These are phyloP conservation scores for Intellagama lesueurii DNA, from an alignment of 2,797 vertebrate genomes.

Conservation along the genomic window DNA sequence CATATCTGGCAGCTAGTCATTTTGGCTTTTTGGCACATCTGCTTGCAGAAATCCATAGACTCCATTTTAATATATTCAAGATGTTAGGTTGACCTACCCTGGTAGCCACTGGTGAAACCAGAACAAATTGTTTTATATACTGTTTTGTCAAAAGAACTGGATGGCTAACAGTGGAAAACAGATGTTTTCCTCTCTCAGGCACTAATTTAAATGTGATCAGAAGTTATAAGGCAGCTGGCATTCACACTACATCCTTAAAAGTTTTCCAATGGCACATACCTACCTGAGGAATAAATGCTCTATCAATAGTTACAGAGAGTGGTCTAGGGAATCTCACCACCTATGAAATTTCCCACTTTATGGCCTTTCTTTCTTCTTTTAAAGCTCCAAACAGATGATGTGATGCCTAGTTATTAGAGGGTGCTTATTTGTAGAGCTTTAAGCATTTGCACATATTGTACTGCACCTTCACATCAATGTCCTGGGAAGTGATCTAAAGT, in stretches of 20 bases:
- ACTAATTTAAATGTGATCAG: constrained; percentile 44
- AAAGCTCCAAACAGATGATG: background rate
- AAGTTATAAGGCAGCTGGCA: background rate
- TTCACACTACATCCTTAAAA: background rate
- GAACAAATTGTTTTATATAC: constrained; percentile 40
- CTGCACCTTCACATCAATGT: background rate
- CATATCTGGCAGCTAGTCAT: constrained; percentile 49
- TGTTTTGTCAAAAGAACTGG: constrained; percentile 27
- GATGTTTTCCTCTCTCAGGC: constrained; percentile 16
- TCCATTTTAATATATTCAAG: constrained; percentile 63
- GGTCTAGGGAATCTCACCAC: background rate
- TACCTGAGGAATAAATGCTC: background rate
- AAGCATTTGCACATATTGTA: background rate
- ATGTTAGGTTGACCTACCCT: constrained; percentile 42
- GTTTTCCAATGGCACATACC: background rate
- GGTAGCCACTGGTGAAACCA: constrained; percentile 57
- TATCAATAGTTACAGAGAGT: background rate
- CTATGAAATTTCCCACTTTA: constrained; percentile 28
- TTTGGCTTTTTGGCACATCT: constrained; percentile 45
- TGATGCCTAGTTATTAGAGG: background rate
- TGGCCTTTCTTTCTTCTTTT: background rate
- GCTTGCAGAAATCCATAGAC: constrained; percentile 49
- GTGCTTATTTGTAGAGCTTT: background rate
- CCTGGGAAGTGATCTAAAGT: background rate
- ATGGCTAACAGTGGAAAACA: constrained; percentile 47